Conservation (phyloP, 2,113 vertebrate genomes). For the Hippocampus mohnikei region DNA sequence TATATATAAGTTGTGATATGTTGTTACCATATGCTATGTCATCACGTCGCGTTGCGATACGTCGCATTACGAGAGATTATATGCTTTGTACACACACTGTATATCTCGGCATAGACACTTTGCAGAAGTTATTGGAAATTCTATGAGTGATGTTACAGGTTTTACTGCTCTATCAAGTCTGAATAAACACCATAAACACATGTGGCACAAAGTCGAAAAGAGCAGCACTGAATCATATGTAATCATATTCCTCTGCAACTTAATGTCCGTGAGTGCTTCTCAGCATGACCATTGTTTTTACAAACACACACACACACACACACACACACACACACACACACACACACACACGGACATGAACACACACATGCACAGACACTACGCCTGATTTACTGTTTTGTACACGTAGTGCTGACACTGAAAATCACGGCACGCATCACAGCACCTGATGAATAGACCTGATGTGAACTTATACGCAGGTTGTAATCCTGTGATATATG, state of each 20-base stretch:
- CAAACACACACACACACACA: slow-evolving; percentile 20
- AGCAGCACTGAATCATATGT: slow-evolving; percentile 51
- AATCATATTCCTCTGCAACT: slow-evolving; percentile 43
- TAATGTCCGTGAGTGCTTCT: slow-evolving; percentile 31
- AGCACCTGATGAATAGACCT: slow-evolving; percentile 59
- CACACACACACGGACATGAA: no score
- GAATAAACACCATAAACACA: slow-evolving; percentile 51
- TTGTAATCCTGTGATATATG: slow-evolving; percentile 61
- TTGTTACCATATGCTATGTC: background rate
- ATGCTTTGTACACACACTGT: background rate
- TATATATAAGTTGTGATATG: background rate
- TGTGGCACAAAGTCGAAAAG: slow-evolving; percentile 27
- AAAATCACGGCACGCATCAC: slow-evolving; percentile 61
- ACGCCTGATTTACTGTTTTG: slow-evolving; percentile 61
- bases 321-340: slow-evolving; percentile 21
- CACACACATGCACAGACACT: slow-evolving; percentile 35
- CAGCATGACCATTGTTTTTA: slow-evolving; percentile 23
- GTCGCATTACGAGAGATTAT: background rate
- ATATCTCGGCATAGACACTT: background rate
- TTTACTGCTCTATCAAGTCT: slow-evolving; percentile 27
- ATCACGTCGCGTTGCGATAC: background rate
- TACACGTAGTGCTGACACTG: slow-evolving; percentile 63
- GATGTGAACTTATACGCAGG: slow-evolving; percentile 51
- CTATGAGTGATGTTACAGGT: slow-evolving; percentile 7
- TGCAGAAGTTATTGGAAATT: background rate